phyloP scores from a whole-genome alignment of 2,797 vertebrate species.

The Clarias laeviceps region DNA sequence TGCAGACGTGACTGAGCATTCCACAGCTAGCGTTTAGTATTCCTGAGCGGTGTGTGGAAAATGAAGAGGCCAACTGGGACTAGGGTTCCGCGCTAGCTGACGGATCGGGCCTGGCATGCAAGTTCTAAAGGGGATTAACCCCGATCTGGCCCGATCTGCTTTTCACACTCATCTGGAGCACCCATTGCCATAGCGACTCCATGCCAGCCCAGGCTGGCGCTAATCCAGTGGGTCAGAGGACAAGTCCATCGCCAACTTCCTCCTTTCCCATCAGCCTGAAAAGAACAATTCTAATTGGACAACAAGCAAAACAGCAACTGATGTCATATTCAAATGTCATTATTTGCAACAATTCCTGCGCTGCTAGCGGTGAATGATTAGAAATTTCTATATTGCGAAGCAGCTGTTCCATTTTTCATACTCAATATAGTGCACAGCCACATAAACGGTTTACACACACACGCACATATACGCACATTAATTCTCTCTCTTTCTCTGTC shows the following conservation, averaged over 20 bases:
- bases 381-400: slow-evolving; percentile 23
- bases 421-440: slow-evolving; percentile 37
- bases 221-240: slow-evolving; percentile 55
- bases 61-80: slow-evolving; percentile 80
- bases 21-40: slow-evolving; percentile 78
- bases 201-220: slow-evolving; percentile 51
- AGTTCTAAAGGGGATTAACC: slow-evolving; percentile 89
- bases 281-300: slow-evolving; percentile 22
- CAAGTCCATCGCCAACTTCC: slow-evolving; percentile 22
- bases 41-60: slow-evolving; percentile 78
- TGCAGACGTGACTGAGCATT: slow-evolving; percentile 82
- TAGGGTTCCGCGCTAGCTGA: slow-evolving; percentile 71
- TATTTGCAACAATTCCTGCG: slow-evolving; percentile 10
- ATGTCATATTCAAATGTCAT: slow-evolving; percentile 9
- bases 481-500: slow-evolving; percentile 46
- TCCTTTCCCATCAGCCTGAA: slow-evolving; percentile 10
- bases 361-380: slow-evolving; percentile 17
- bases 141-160: slow-evolving; percentile 66
- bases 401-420: slow-evolving; percentile 37
- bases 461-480: slow-evolving; percentile 21
- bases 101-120: slow-evolving; percentile 76
- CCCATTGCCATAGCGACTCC: slow-evolving; percentile 67
- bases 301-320: not conserved
- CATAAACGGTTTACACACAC: slow-evolving; percentile 38
- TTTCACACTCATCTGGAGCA: slow-evolving; percentile 64